Evolutionary conservation across 1,140 invertebrate species (phyloP).

Genomic region (Meloidogyne exigua): DNA sequence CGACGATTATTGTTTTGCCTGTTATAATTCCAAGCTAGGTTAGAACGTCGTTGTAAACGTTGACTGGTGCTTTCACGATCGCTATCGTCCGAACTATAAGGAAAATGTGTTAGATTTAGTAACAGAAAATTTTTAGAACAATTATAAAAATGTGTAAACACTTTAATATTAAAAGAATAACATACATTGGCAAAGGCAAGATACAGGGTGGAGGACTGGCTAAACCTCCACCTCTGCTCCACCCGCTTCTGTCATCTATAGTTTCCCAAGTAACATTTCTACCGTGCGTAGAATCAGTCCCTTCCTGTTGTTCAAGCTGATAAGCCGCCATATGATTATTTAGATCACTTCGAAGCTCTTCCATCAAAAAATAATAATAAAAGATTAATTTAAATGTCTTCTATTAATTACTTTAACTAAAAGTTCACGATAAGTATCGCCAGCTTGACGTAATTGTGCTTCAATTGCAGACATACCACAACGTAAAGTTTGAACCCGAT

Average conservation of each 20-base stretch:
- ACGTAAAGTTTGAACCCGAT: neutral
- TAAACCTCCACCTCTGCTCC: neutral
- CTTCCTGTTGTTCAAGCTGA: neutral
- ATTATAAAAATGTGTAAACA: no score
- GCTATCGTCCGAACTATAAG: neutral
- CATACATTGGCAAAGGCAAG: neutral
- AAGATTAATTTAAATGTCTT: neutral
- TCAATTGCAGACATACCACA: slow-evolving; percentile 4
- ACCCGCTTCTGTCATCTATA: neutral
- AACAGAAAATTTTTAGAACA: no score
- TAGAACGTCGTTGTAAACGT: neutral
- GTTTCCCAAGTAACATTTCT: neutral
- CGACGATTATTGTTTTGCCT: neutral
- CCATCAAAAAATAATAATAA: neutral
- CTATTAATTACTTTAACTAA: neutral
- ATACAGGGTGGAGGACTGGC: neutral
- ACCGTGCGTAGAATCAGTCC: neutral
- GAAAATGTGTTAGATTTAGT: neutral
- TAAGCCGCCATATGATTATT: neutral
- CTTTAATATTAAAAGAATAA: neutral
- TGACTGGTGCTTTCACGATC: neutral
- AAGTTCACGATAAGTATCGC: neutral
- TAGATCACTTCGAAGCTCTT: neutral
- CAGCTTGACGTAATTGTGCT: neutral
- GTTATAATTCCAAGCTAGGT: neutral